Evolutionary conservation across 2,113 vertebrate species (phyloP).

Genomic region (Synodontis membranacea): DNA sequence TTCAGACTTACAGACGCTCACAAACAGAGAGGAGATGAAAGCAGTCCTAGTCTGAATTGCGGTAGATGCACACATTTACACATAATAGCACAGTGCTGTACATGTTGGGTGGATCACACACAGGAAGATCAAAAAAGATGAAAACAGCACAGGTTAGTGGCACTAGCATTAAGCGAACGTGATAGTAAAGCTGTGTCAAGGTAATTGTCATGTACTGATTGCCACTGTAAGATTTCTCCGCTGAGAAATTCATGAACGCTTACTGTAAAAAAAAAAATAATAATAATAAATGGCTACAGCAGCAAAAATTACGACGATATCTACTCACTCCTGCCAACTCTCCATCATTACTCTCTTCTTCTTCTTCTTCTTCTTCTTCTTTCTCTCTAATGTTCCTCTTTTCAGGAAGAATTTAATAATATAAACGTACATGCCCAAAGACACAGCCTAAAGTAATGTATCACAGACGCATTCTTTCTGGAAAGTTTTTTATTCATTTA

Average conservation of each 20-base stretch:
- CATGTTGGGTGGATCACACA: constrained; percentile 25
- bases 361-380: neutral
- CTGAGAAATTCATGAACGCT: constrained; percentile 22
- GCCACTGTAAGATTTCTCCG: constrained; percentile 10
- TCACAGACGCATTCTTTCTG: neutral
- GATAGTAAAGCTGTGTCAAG: constrained; percentile 26
- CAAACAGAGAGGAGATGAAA: constrained; percentile 44
- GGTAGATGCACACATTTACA: constrained; percentile 28
- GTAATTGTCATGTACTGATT: neutral
- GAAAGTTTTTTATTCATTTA: neutral
- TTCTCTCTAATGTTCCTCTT: neutral
- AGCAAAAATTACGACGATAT: neutral
- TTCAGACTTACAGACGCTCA: constrained; percentile 34
- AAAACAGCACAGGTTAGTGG: constrained; percentile 19
- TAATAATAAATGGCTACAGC: neutral
- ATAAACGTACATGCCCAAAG: neutral
- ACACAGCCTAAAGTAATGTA: neutral
- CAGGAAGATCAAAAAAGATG: neutral
- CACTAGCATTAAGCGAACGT: neutral
- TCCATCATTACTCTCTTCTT: neutral
- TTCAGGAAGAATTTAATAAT: neutral
- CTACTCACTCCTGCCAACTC: neutral
- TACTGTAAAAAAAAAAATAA: neutral
- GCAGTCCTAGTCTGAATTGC: constrained; percentile 30
- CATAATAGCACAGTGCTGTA: constrained; percentile 40